phyloP scores from a whole-genome alignment of 1,140 invertebrate species.

The Aphis gossypii region DNA sequence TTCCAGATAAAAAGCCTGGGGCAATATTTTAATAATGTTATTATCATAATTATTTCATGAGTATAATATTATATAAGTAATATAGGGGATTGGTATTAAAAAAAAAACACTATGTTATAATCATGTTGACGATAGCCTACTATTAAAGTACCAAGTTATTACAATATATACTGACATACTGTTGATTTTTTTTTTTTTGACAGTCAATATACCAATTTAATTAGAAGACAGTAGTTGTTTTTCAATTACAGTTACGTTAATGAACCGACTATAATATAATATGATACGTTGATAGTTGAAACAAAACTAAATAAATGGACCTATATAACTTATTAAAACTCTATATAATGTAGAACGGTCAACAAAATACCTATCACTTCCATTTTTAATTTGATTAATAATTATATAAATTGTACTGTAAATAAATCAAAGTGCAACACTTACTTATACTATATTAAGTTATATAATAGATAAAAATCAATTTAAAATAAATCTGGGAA shows the following conservation, averaged over 20 bases:
- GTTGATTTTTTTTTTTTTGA: background rate
- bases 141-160: slow-evolving; percentile 5
- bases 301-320: background rate
- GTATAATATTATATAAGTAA: background rate
- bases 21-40: slow-evolving; percentile 44
- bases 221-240: slow-evolving; percentile 40
- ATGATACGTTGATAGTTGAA: background rate
- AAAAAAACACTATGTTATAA: background rate
- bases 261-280: background rate
- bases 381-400: background rate
- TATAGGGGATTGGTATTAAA: background rate
- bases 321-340: background rate
- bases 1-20: background rate
- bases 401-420: background rate
- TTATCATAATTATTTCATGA: slow-evolving; percentile 44
- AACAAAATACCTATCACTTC: background rate
- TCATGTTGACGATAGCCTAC: slow-evolving; percentile 18
- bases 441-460: no score
- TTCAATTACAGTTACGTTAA: background rate
- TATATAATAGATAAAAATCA: no score
- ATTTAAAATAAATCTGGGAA: no score
- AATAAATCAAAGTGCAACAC: background rate
- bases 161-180: background rate
- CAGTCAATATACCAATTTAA: background rate
- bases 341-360: background rate